phyloP scores from a whole-genome alignment of 2,797 vertebrate genomes.

The Platyrinchus mystaceus region DNA sequence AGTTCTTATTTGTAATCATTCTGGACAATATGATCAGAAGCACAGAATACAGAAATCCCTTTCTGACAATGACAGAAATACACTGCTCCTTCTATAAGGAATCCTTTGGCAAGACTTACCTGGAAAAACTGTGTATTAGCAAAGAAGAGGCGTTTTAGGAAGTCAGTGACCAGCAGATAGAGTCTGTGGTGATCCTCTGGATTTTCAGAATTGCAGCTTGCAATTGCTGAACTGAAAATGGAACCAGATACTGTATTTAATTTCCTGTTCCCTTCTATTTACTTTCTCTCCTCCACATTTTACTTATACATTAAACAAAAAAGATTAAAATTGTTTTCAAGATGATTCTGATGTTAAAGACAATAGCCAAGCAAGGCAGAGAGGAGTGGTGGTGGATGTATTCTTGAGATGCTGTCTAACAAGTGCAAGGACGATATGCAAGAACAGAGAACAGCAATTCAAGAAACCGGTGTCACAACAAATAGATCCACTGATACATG shows the following conservation, averaged over 20 bases:
- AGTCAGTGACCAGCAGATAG: conserved; percentile 68
- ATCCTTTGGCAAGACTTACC: conserved; percentile 62
- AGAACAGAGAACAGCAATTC: not conserved
- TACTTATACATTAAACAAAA: not conserved
- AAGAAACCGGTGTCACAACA: not conserved
- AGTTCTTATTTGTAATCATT: not conserved
- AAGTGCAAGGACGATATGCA: not conserved
- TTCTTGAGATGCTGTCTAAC: not conserved
- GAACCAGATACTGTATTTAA: conserved; percentile 32
- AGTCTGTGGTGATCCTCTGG: conserved; percentile 64
- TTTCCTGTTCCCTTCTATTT: not conserved
- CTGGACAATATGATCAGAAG: not conserved
- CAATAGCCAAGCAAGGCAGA: not conserved
- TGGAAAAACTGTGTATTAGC: conserved; percentile 42
- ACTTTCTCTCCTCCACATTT: not conserved
- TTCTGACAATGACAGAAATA: not conserved
- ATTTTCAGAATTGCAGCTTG: conserved; percentile 46
- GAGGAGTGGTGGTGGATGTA: not conserved
- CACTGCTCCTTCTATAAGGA: not conserved
- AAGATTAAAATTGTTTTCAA: not conserved
- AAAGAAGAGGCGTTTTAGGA: conserved; percentile 68
- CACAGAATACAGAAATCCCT: not conserved
- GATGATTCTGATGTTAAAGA: not conserved
- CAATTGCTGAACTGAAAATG: conserved; percentile 53
- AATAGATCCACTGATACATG: not conserved